Conservation (phyloP, 2,888 invertebrate species). For the Meganola albula region DNA sequence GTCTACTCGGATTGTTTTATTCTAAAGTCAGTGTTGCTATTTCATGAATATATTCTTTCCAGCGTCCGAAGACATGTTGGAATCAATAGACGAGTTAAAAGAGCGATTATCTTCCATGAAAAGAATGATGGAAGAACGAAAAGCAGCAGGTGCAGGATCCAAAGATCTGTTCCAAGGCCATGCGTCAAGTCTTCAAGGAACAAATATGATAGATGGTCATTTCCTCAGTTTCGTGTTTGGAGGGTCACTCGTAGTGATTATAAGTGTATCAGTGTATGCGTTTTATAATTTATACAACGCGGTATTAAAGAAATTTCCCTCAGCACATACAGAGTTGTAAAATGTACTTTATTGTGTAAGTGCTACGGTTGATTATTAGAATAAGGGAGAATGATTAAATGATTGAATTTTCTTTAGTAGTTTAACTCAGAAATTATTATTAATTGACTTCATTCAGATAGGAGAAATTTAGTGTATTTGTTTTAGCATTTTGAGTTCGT, state of each 20-base stretch:
- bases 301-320: slow-evolving; percentile 89
- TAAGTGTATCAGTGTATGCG: slow-evolving; percentile 89
- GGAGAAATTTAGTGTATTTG: no score
- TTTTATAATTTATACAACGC: slow-evolving; percentile 84
- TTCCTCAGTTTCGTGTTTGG: slow-evolving; percentile 91
- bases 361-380: slow-evolving; percentile 20
- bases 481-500: no score
- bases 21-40: no score
- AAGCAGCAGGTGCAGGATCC: slow-evolving; percentile 66
- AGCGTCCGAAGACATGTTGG: slow-evolving; percentile 71
- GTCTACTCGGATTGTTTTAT: no score
- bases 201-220: slow-evolving; percentile 88
- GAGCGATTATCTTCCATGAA: slow-evolving; percentile 89
- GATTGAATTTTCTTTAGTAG: slow-evolving; percentile 18
- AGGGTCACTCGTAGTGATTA: slow-evolving; percentile 85
- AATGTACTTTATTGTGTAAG: slow-evolving; percentile 21
- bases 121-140: slow-evolving; percentile 86
- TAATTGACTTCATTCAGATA: no score
- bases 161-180: slow-evolving; percentile 69
- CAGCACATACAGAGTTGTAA: slow-evolving; percentile 88
- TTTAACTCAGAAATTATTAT: no score
- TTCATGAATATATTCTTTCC: no score
- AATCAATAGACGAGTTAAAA: slow-evolving; percentile 89
- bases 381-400: slow-evolving; percentile 23
- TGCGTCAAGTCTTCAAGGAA: slow-evolving; percentile 65